Base-by-base conservation (phyloP, 2,113 vertebrate genomes). In the Ailurus styani region DNA sequence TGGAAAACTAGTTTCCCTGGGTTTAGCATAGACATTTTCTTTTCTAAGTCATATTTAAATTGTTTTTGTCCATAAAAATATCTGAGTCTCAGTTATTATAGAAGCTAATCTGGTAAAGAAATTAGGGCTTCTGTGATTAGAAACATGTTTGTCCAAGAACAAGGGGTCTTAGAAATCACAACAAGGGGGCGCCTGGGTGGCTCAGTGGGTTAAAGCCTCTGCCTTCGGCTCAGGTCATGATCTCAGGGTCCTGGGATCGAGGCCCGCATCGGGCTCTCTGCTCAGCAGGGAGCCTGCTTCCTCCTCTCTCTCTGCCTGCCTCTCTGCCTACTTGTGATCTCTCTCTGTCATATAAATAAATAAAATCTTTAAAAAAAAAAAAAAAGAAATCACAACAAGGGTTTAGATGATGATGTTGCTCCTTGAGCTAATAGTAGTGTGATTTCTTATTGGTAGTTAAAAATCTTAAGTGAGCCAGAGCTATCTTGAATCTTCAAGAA, bases 111-210 rank as follows among this genome's bases (percentile, higher is more conserved):
- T 66, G 52, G 4, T 68, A 25, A 47, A 79, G 2, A 85, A 93
- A 79, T 86, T 47, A 88, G 72, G 96, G 34, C 47, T 91, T 96
- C 64, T 68, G 34, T 85, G 21, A 57, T 87, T 81, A 96, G 85
- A 87, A 97, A 93, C 37, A 60, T 37, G 13, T 70, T 83, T 89
- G 25, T 84, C 17, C 47, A 77, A 92, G 37, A 78, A 31, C 37
- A 84, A 93, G 77, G n/a, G 5, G 8, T 91, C 52, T 93, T 91
- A 77, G 37, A 93, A 88, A 73, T 96, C 55, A 79, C 25, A 75
- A 13, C 20, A 7, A 70, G 34, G 37, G 79, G n/a, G n/a, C n/a
- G n/a, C n/a, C n/a, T n/a, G n/a, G n/a, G n/a, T n/a, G n/a, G n/a
- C n/a, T n/a, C n/a, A n/a, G n/a, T n/a, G n/a, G n/a, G n/a, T n/a